Conservation (phyloP, 2,113 vertebrate genomes). For the Arenaria interpres region DNA sequence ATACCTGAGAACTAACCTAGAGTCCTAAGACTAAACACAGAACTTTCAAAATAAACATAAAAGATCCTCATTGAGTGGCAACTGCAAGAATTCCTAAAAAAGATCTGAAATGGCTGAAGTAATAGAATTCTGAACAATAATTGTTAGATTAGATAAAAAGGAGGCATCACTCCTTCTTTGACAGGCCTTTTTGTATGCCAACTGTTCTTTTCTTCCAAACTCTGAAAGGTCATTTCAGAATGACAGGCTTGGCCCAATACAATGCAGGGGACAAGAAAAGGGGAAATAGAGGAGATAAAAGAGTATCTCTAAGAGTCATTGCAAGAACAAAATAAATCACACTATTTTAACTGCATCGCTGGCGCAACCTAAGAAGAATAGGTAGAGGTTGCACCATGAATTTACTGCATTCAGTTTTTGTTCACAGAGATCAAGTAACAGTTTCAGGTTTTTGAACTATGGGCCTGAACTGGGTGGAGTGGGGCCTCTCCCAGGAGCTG, state of each 20-base stretch:
- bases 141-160: background rate
- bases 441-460: background rate
- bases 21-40: background rate
- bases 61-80: background rate
- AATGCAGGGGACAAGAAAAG: background rate
- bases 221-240: background rate
- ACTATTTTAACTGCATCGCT: background rate
- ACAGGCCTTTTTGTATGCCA: background rate
- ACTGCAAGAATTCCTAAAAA: background rate
- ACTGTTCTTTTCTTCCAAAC: background rate
- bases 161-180: background rate
- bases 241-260: background rate
- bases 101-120: background rate
- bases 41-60: background rate
- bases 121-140: background rate
- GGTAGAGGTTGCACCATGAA: background rate
- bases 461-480: background rate
- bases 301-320: background rate
- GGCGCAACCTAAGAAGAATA: background rate
- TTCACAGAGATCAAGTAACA: background rate
- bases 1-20: background rate
- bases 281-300: background rate
- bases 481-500: background rate
- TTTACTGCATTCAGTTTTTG: background rate
- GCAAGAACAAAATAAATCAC: background rate